Conservation (phyloP, 30 jellyfish, hydroid and myxozoan species). For the Turritopsis rubra region DNA sequence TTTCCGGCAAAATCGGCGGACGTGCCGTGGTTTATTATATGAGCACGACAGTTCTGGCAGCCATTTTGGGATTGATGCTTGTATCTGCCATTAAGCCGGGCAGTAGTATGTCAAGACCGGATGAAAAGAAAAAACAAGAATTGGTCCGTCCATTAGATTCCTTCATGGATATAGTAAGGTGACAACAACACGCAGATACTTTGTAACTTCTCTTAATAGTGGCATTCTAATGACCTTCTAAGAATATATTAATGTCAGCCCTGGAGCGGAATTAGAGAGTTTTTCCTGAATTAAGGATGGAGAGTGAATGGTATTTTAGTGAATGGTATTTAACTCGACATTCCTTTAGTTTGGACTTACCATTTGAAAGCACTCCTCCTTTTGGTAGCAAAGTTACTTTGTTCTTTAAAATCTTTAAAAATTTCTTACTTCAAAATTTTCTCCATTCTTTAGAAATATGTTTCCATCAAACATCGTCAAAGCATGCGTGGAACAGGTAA, state of each 20-base stretch:
- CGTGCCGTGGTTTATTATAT: conserved; percentile 75
- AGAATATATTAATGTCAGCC: too few species aligned
- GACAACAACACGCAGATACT: not conserved
- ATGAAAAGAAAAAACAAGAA: conserved; percentile 22
- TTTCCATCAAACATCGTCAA: conserved; percentile 81
- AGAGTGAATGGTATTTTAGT: too few species aligned
- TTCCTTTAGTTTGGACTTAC: too few species aligned
- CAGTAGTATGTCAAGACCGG: conserved; percentile 60
- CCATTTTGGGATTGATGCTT: conserved; percentile 66
- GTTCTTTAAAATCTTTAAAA: too few species aligned
- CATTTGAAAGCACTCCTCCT: too few species aligned
- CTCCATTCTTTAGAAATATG: conserved; percentile 45
- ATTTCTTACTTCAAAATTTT: not conserved
- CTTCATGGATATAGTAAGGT: conserved; percentile 82
- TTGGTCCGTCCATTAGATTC: conserved; percentile 83
- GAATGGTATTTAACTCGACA: not conserved
- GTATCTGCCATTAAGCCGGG: conserved; percentile 93
- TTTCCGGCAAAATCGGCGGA: conserved; percentile 79
- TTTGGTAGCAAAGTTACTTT: too few species aligned
- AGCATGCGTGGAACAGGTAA: conserved; percentile 81
- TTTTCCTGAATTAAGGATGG: too few species aligned
- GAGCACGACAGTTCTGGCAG: conserved; percentile 78
- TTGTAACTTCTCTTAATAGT: not conserved
- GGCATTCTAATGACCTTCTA: too few species aligned
- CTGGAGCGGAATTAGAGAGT: too few species aligned